Evolutionary conservation across 2,797 vertebrate genomes (phyloP).

Genomic region (Onychomys torridus): DNA sequence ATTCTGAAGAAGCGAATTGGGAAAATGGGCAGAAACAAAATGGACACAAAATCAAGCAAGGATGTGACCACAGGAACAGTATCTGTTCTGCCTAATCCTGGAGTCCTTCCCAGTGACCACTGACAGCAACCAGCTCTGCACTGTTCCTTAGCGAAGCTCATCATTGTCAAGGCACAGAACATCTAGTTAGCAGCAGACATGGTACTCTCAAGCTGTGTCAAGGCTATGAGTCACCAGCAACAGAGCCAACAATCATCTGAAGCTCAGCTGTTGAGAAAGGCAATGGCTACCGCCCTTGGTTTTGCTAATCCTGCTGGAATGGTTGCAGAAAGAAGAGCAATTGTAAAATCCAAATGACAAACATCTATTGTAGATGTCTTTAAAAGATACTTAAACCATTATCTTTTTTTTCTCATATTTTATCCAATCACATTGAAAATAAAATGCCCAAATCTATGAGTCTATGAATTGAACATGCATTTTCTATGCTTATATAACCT

Average conservation of each 20-base stretch:
- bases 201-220: neutral
- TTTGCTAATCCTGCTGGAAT: conserved; percentile 14
- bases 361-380: neutral
- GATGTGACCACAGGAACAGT: neutral
- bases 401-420: conserved; percentile 29
- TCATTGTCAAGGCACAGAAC: neutral
- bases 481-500: neutral
- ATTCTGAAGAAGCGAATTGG: neutral
- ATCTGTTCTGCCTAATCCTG: neutral
- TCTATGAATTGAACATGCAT: neutral
- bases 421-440: neutral
- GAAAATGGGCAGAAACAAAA: neutral
- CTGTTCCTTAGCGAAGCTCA: neutral
- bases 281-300: neutral
- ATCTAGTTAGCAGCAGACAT: neutral
- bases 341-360: neutral
- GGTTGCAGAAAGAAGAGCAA: neutral
- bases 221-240: neutral
- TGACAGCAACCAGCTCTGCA: neutral
- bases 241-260: neutral
- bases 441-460: conserved; percentile 4
- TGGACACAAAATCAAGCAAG: neutral
- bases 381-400: neutral
- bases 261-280: neutral
- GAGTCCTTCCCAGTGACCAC: neutral